Evolutionary conservation across 2,113 vertebrate species (phyloP).

Genomic region (Cairina moschata): DNA sequence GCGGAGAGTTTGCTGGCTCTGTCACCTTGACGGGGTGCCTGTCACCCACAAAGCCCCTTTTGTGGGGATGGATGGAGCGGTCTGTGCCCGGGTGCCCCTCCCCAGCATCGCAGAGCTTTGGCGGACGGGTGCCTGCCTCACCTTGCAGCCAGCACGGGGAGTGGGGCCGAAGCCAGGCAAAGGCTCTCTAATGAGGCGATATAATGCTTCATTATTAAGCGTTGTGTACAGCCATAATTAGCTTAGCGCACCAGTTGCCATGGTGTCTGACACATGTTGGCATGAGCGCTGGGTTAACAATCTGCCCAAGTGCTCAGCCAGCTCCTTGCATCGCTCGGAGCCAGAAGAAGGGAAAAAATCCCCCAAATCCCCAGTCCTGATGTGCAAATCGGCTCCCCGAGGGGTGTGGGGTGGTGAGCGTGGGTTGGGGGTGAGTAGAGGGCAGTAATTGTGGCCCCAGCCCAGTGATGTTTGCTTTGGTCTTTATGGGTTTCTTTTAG

Average conservation of each 20-base stretch:
- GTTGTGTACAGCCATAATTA: neutral
- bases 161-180: neutral
- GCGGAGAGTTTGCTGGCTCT: neutral
- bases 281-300: neutral
- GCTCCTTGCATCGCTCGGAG: neutral
- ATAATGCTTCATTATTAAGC: neutral
- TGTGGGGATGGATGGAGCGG: neutral
- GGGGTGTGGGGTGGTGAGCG: neutral
- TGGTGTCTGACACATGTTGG: neutral
- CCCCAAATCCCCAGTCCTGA: neutral
- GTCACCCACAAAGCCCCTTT: neutral
- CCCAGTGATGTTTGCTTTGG: fast-evolving
- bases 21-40: fast-evolving
- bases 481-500: neutral
- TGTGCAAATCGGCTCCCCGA: neutral
- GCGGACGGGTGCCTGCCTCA: neutral
- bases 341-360: neutral
- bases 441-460: neutral
- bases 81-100: neutral
- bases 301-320: neutral
- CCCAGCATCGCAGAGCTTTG: neutral
- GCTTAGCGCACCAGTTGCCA: neutral
- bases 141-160: neutral
- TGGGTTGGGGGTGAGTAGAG: neutral
- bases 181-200: neutral